Evolutionary conservation across 2,797 vertebrate genomes (phyloP).

Genomic region (Enteromius unitaeniatus): DNA sequence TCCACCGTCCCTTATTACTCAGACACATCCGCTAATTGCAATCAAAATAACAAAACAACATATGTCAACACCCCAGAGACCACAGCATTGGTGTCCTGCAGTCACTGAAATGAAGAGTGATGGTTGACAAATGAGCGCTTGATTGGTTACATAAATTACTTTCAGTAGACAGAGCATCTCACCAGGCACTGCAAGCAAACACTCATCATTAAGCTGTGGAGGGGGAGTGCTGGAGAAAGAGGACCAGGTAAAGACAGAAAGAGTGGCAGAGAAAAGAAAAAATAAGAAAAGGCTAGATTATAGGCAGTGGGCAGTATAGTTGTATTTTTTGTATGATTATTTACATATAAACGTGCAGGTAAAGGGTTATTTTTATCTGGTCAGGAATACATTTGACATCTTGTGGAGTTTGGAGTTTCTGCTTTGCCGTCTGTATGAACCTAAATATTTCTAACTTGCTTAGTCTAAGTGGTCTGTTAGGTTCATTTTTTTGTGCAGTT

Average conservation of each 20-base stretch:
- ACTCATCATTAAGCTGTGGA: constrained; percentile 57
- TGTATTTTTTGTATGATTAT: not conserved
- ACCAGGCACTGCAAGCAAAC: constrained; percentile 61
- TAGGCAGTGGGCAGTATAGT: not conserved
- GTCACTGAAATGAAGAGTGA: constrained; percentile 77
- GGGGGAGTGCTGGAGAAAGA: constrained; percentile 31
- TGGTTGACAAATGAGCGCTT: constrained; percentile 78
- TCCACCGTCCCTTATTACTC: constrained; percentile 70
- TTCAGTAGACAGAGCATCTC: constrained; percentile 62
- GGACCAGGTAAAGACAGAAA: constrained; percentile 23
- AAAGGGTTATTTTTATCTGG: not conserved
- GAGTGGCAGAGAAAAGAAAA: not conserved
- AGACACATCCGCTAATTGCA: constrained; percentile 77
- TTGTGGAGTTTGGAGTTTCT: not conserved
- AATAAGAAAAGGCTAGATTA: not conserved
- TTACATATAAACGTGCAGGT: not conserved
- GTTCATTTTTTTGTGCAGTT: no score
- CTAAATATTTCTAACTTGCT: no score
- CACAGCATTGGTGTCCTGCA: constrained; percentile 67
- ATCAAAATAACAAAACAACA: constrained; percentile 80
- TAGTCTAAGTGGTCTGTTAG: no score
- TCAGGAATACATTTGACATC: not conserved
- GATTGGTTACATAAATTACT: constrained; percentile 78
- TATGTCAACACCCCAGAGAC: constrained; percentile 75
- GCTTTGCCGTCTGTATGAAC: no score